Evolutionary conservation across 2,888 invertebrate genomes (phyloP).

Genomic region (Drosophila phalerata): DNA sequence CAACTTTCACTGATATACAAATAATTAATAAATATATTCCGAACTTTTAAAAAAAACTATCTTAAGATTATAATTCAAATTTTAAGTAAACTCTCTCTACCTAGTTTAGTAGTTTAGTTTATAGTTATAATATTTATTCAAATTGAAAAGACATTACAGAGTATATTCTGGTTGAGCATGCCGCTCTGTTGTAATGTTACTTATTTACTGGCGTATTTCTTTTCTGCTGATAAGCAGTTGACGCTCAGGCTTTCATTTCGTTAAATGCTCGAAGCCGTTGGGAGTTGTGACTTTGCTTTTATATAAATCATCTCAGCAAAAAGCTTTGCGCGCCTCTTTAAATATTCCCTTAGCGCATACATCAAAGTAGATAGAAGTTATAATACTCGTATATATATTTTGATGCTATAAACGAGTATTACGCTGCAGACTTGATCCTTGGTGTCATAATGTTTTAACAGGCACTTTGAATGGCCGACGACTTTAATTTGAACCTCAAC

Average conservation of each 20-base stretch:
- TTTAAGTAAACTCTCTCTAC: no score
- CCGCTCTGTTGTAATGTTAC: not conserved
- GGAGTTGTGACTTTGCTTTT: constrained; percentile 59
- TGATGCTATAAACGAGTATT: constrained; percentile 10
- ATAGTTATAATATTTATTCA: not conserved
- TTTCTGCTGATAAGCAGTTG: constrained; percentile 52
- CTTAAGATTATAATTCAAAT: no score
- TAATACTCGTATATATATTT: constrained; percentile 8
- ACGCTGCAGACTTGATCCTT: constrained; percentile 38
- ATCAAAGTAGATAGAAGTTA: constrained; percentile 49
- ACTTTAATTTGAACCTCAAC: constrained; percentile 30
- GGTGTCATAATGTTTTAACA: constrained; percentile 76
- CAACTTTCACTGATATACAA: no score
- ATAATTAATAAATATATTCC: no score
- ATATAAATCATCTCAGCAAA: constrained; percentile 65
- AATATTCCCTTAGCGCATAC: constrained; percentile 66
- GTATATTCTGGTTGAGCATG: not conserved
- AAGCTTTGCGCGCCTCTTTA: constrained; percentile 53
- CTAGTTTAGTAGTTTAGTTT: no score
- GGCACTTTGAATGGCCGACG: constrained; percentile 61
- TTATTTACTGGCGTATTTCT: constrained; percentile 17
- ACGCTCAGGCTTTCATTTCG: constrained; percentile 50
- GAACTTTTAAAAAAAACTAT: no score
- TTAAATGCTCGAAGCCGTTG: constrained; percentile 45
- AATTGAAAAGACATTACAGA: not conserved